Evolutionary conservation across 2,888 invertebrate species (phyloP), one percentile per base, ranked within the genome.

Genomic region (Dysmachus trigonus): DNA sequence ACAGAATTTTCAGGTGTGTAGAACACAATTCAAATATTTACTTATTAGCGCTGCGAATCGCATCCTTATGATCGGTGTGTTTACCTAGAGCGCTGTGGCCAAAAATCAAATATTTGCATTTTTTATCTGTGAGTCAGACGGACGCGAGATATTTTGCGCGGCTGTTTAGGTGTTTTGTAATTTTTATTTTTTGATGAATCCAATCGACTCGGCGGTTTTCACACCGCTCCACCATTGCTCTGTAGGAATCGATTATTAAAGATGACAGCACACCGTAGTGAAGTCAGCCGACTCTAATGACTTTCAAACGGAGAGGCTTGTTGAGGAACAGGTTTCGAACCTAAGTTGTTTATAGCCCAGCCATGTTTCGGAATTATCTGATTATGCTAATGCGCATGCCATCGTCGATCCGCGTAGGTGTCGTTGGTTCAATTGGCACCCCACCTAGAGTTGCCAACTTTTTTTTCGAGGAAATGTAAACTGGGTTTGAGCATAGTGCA

Each of bases 361-460:
- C 27, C 15, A 8, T 15, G 31, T 10, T 73, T 73, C 62, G 62
- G 35, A 73, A 73, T 35, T 73, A 73, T 33, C 73, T n/a, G 73
- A 73, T 73, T 73, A 73, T 73, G 73, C 73, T 73, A 73, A 73
- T 73, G 73, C 73, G 73, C 33, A 73, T 73, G 73, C 73, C 73
- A 73, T 31, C 31, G 35, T n/a, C 27, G 73, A n/a, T 31, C 33
- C 18, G 73, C 73, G 73, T 73, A 73, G 73, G 73, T 33, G 73
- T 73, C 62, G 62, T 8, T 18, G 22, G 27, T 27, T 62, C 62
- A 62, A 62, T 22, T 27, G 62, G 22, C 62, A 27, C 27, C 22
- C 8, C 22, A 62, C 22, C 51, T 51, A 41, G 38, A 15, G 13
- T 41, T 41, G 38, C 38, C 38, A 41, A 41, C 38, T 41, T 3